A percentile compares a stretch with the other conserved stretches of the same genome.
phyloP scores from a whole-genome alignment of 1,140 invertebrate genomes.

The Archivesica marissinica region DNA sequence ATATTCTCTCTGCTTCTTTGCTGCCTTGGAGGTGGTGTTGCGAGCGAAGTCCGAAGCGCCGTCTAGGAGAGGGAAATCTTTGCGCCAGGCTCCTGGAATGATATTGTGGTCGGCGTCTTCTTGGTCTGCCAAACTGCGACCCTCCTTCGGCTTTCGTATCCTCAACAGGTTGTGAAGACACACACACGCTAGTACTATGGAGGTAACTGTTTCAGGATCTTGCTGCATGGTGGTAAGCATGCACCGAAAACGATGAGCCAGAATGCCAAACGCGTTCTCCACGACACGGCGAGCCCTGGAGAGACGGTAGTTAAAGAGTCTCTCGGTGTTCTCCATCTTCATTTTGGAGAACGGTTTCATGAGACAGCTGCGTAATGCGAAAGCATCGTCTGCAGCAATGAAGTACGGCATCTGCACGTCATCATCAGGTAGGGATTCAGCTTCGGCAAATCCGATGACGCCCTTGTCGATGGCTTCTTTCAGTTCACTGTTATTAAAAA shows the following conservation, averaged over 20 bases:
- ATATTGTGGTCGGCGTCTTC: constrained; percentile 22
- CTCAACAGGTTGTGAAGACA: constrained; percentile 60
- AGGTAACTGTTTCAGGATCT: constrained; percentile 36
- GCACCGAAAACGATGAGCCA: constrained; percentile 48
- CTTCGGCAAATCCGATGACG: constrained; percentile 46
- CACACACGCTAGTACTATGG: constrained; percentile 32
- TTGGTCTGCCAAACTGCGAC: constrained; percentile 15
- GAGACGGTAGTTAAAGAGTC: constrained; percentile 84
- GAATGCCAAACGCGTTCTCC: constrained; percentile 80
- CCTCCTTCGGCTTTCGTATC: constrained; percentile 17
- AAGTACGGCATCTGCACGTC: constrained; percentile 61
- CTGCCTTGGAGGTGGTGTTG: neutral
- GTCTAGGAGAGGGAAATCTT: neutral
- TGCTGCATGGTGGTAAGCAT: constrained; percentile 44
- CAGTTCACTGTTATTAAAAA: constrained; percentile 35
- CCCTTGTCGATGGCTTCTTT: constrained; percentile 33
- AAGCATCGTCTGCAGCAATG: constrained; percentile 76
- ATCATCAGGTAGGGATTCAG: constrained; percentile 55
- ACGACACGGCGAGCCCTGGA: constrained; percentile 76
- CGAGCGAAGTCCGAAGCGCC: neutral
- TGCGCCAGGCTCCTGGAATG: constrained; percentile 49
- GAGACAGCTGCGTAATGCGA: constrained; percentile 66
- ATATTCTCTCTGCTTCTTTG: constrained; percentile 21
- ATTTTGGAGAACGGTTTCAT: constrained; percentile 75
- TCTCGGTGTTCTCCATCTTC: constrained; percentile 68